Evolutionary conservation across 2,888 invertebrate species (phyloP), one percentile per base, ranked within the genome.

Genomic region (Nyleta sp.): DNA sequence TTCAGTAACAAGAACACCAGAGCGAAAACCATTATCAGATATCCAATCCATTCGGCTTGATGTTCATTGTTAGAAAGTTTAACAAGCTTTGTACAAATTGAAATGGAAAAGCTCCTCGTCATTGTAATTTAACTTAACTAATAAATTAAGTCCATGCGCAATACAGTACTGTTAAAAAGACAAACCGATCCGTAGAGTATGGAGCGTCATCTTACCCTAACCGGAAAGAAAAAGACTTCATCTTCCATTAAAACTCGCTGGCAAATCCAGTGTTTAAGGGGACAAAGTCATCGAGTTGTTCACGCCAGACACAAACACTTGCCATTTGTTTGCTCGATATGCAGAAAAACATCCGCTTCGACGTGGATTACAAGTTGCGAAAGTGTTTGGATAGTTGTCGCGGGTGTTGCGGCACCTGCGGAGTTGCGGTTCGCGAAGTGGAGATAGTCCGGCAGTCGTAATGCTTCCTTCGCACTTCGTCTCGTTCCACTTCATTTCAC

Each of bases 371-470:
- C 28, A 42, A 48, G 62, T 18, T 11, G 17, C 40, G 55, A 72
- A 59, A 73, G 65, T 73, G 55, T 64, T 73, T 33, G 11, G 28
- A 67, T 62, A 62, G 64, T 64, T 68, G 20, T 50, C 24, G 33
- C 44, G 46, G 44, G 78, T 80, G 82, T 82, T 84, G 85, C 81
- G 84, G 85, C 78, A 78, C 76, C 77, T 81, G 82, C 82, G 80
- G 78, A 80, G 82, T 82, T 84, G 85, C 81, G 84, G 85, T 85
- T 81, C 81, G 15, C 68, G 71, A 82, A 82, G 84, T 80, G 81
- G 77, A 78, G 81, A 73, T 82, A 75, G 83, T 84, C 82, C 83
- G 80, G 65, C 67, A 82, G 81, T 78, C 80, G 76, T 80, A 78
- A 44, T 60, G 76, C 81, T 72, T 78, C 70, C 80, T 77, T 77